Conservation (phyloP, 2,113 vertebrate species). For the Melanotaenia duboulayi region DNA sequence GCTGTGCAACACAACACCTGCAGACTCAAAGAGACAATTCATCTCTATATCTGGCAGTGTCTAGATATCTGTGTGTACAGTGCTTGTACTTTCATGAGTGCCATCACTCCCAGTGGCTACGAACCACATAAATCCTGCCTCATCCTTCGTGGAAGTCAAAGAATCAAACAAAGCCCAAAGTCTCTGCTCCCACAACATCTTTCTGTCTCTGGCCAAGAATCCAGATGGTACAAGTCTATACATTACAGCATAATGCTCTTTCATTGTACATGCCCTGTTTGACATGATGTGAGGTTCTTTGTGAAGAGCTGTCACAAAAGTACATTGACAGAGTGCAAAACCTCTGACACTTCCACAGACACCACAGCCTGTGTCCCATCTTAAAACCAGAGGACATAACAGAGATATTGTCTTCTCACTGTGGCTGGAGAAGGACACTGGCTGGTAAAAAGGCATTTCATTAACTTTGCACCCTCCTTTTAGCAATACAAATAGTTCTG, state of each 20-base stretch:
- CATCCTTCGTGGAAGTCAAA: constrained; percentile 49
- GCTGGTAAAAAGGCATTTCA: constrained; percentile 64
- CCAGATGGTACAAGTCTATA: constrained; percentile 74
- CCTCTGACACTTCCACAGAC: constrained; percentile 57
- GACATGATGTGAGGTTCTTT: constrained; percentile 76
- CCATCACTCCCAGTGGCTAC: constrained; percentile 46
- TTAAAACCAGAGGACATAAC: constrained; percentile 60
- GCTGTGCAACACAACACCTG: constrained; percentile 50
- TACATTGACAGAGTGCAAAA: constrained; percentile 73
- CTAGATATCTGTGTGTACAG: constrained; percentile 42
- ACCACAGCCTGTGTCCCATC: constrained; percentile 60
- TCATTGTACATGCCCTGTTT: constrained; percentile 70
- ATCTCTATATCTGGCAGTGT: constrained; percentile 41
- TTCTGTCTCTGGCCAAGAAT: constrained; percentile 68
- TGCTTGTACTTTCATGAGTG: constrained; percentile 44
- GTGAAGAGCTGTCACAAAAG: constrained; percentile 71
- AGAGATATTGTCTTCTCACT: constrained; percentile 64
- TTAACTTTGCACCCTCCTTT: constrained; percentile 64
- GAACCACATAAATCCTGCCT: constrained; percentile 53
- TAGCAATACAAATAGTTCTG: constrained; percentile 61
- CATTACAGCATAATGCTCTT: constrained; percentile 71
- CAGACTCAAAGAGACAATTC: constrained; percentile 50
- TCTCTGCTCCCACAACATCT: constrained; percentile 58
- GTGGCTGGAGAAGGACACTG: constrained; percentile 39
- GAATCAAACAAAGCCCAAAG: constrained; percentile 57